phyloP scores from a whole-genome alignment of 1,140 invertebrate species.

The Brachionus sp. region DNA sequence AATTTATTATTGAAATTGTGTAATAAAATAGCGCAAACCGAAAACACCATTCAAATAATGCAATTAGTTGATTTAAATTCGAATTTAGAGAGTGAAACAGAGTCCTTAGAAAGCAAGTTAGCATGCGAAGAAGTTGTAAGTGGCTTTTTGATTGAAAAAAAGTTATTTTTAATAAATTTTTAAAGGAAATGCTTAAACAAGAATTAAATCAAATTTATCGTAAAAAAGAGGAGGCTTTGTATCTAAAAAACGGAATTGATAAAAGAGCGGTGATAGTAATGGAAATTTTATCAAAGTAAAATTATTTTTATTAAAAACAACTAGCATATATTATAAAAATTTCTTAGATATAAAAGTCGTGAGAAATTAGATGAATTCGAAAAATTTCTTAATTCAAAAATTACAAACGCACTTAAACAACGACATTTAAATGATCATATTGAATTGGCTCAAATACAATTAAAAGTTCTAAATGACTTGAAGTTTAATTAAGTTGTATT shows the following conservation, averaged over 20 bases:
- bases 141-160: neutral
- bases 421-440: conserved; percentile 41
- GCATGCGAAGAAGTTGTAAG: conserved; percentile 20
- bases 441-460: conserved; percentile 42
- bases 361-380: conserved; percentile 36
- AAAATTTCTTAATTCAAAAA: neutral
- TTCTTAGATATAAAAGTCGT: neutral
- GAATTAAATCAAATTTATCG: conserved; percentile 40
- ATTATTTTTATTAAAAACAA: neutral
- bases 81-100: neutral
- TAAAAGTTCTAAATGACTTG: conserved; percentile 25
- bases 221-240: conserved; percentile 45
- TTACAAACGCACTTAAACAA: neutral
- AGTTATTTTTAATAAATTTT: neutral
- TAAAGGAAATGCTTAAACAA: conserved; percentile 19
- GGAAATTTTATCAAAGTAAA: conserved; percentile 34
- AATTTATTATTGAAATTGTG: conserved; percentile 34
- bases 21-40: conserved; percentile 33
- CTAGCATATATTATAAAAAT: neutral
- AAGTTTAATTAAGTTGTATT: neutral
- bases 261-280: neutral
- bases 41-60: conserved; percentile 30
- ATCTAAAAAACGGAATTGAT: conserved; percentile 40
- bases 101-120: neutral
- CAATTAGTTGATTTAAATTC: neutral